Base-by-base conservation (phyloP, 2,797 vertebrate genomes). In the Acipenser transmontanus region DNA sequence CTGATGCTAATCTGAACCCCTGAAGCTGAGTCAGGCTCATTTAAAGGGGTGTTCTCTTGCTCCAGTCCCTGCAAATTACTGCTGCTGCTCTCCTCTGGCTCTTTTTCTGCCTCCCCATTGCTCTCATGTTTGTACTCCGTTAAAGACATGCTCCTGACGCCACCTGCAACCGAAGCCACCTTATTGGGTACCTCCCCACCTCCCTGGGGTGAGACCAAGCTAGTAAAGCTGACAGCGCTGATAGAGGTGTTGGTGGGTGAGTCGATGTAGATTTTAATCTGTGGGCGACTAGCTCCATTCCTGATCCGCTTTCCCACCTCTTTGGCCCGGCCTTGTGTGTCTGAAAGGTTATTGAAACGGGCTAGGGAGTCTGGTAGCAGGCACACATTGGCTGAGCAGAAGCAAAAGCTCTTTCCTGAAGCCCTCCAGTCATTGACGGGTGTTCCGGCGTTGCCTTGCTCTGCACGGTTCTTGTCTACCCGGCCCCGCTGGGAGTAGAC, bases 231-330 rank as follows among this genome's bases (percentile, higher is more conserved):
- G 0, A 91, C 91, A 0, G 97, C 97, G 0, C 96, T 98, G 79
- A 99, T 96, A 70, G 97, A 99, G 0, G 97, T 99, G 85, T 99
- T 99, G 71, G 97, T 99, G 1, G 97, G 97, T 0, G 97, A 99
- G 80, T 99, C 97, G 0, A 99, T 97, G 81, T 99, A 99, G 71
- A 99, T 99, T 81, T 99, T 99, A 73, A 99, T 99, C 81, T 99
- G 97, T 0, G 97, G 97, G 59, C 97, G 86, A 69, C 92, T 97
- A 2, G 97, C 96, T 1, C 97, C 97, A 0, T 96, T 98, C 47
- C 94, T 91, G 80, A 99, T 98, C 69, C 97, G 91, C 65, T 89
- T 90, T 49, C 97, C 97, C 0, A 98, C 90, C 78, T 99, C 97
- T 1, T 88, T 89, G 50, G 97, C 96, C 65, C 97, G 91, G 2